A percentile compares a stretch with the other conserved stretches of the same genome.
Conservation (phyloP, 2,797 vertebrate genomes). For the Decapterus maruadsi region DNA sequence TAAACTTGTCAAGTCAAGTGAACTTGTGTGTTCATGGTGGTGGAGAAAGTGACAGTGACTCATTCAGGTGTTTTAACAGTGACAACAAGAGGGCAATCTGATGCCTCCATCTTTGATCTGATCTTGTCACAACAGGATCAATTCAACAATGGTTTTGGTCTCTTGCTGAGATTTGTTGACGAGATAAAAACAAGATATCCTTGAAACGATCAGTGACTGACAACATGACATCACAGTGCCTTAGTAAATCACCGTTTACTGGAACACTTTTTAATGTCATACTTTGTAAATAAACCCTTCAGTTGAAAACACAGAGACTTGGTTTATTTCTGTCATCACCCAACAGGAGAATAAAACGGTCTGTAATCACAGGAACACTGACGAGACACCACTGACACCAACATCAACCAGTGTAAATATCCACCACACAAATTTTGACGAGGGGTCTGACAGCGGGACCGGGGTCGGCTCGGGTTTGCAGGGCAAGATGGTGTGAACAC, state of each 20-base stretch:
- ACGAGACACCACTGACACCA: constrained; percentile 15
- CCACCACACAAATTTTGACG: not conserved
- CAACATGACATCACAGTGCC: not conserved
- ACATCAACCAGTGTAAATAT: not conserved
- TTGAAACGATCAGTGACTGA: not conserved
- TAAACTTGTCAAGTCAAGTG: no score
- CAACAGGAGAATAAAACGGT: not conserved
- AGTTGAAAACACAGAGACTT: not conserved
- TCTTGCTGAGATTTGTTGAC: not conserved
- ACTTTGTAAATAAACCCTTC: constrained; percentile 12
- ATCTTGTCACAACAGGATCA: not conserved
- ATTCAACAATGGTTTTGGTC: not conserved
- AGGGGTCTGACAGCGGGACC: not conserved
- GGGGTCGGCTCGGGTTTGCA: not conserved
- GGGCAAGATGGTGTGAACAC: not conserved
- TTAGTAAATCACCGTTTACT: not conserved
- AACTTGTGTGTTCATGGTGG: no score
- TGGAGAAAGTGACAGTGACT: no score
- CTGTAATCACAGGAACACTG: constrained; percentile 1
- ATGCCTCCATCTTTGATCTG: no score
- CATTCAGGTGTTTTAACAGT: no score
- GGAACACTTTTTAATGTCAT: no score
- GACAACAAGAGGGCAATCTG: no score
- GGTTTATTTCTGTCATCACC: not conserved
- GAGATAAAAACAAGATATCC: not conserved